phyloP scores from a whole-genome alignment of 30 jellyfish, hydroid and myxozoan genomes.

The Aurelia sp. region DNA sequence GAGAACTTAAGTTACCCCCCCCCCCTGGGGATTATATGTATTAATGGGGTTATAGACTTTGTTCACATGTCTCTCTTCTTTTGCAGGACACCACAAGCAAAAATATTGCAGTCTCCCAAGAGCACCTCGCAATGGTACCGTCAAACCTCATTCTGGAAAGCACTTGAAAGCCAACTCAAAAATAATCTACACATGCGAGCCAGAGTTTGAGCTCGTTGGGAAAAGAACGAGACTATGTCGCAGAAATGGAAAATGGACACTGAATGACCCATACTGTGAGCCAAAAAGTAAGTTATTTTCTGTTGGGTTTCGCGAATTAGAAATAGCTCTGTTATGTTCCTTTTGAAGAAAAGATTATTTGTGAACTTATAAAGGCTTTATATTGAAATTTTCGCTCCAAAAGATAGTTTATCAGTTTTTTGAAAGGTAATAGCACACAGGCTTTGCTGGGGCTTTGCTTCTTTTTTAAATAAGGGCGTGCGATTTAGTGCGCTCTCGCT shows the following conservation, averaged over 20 bases:
- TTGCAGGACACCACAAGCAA: constrained; percentile 32
- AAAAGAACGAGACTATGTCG: constrained; percentile 34
- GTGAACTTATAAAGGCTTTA: too few species aligned
- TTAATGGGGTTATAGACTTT: background rate
- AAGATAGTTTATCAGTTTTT: too few species aligned
- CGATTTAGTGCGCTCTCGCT: too few species aligned
- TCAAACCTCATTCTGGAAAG: constrained; percentile 22
- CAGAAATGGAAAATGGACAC: constrained; percentile 64
- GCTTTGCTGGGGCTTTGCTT: too few species aligned
- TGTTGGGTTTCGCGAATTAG: background rate
- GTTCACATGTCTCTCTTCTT: background rate
- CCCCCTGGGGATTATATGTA: too few species aligned
- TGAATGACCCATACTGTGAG: constrained; percentile 66
- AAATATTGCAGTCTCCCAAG: constrained; percentile 46
- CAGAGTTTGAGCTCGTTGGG: constrained; percentile 50
- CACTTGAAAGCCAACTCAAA: constrained; percentile 4
- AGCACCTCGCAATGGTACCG: constrained; percentile 43
- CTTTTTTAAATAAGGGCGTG: too few species aligned
- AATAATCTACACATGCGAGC: constrained; percentile 41
- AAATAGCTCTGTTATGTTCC: background rate
- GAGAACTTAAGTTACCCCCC: too few species aligned
- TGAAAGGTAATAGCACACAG: too few species aligned
- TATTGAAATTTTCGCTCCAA: too few species aligned
- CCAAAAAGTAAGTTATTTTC: constrained; percentile 48
- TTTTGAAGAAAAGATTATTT: background rate